These are phyloP conservation scores for Grapholita molesta DNA, from an alignment of 1,140 invertebrate genomes.

Conservation along the genomic window DNA sequence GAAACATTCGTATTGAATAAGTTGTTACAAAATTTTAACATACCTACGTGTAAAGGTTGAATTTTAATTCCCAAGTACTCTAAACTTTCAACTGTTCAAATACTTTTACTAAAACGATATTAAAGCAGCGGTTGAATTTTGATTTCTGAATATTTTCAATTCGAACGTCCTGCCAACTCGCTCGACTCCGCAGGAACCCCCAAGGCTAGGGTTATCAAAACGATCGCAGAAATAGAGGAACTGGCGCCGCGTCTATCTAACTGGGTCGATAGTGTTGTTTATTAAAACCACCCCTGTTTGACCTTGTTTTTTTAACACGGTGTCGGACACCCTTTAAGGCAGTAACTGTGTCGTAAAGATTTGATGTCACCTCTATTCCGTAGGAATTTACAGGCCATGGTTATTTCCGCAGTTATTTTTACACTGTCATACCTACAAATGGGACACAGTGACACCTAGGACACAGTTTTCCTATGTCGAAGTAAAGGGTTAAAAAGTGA, in stretches of 20 bases:
- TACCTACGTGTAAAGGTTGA: no score
- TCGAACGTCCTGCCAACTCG: not conserved
- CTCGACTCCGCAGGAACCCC: not conserved
- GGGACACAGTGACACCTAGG: no score
- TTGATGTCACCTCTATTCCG: not conserved
- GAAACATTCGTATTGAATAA: no score
- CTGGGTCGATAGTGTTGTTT: constrained; percentile 56
- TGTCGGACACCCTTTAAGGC: constrained; percentile 9
- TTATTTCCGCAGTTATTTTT: no score
- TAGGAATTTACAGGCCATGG: not conserved
- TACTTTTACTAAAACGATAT: no score
- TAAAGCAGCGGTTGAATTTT: no score
- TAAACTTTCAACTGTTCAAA: no score
- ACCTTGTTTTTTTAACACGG: constrained; percentile 43
- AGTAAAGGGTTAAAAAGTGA: no score
- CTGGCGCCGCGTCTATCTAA: constrained; percentile 52
- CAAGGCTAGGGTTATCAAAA: constrained; percentile 10
- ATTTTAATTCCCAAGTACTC: no score
- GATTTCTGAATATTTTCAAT: not conserved
- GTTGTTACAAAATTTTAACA: no score
- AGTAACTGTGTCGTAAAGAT: constrained; percentile 8
- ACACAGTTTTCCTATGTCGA: no score
- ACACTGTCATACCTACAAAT: no score
- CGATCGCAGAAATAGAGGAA: constrained; percentile 28
- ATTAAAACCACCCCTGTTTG: constrained; percentile 53